phyloP scores from a whole-genome alignment of 2,888 invertebrate genomes.

The Rotaria macrura region DNA sequence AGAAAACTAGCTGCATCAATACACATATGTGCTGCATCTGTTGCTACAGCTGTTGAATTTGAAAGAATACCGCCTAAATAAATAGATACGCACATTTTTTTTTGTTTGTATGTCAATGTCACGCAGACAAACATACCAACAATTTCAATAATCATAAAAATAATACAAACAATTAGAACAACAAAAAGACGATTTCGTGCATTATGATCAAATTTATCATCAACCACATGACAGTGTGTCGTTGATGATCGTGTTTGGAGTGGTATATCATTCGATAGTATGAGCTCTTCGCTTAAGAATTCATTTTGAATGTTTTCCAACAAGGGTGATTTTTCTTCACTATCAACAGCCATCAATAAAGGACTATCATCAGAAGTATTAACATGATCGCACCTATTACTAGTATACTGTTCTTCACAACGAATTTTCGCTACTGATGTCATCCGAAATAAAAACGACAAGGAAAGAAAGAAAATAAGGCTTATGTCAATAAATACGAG shows the following conservation, averaged over 20 bases:
- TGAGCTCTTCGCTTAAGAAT: neutral
- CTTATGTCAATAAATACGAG: neutral
- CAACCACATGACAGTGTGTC: neutral
- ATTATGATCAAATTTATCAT: neutral
- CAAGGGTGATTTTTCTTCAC: neutral
- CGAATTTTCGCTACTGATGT: neutral
- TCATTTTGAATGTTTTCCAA: neutral
- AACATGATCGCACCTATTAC: neutral
- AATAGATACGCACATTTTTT: neutral
- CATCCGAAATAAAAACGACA: neutral
- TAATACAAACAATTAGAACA: slow-evolving; percentile 74
- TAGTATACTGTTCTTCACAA: neutral
- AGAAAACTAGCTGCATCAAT: slow-evolving; percentile 96
- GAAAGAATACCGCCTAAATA: slow-evolving; percentile 59
- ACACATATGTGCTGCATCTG: slow-evolving; percentile 91
- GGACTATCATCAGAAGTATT: neutral
- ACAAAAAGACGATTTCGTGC: slow-evolving; percentile 57
- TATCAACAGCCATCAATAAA: neutral
- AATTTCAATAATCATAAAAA: slow-evolving; percentile 86
- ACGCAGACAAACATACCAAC: slow-evolving; percentile 50
- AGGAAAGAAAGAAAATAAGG: neutral
- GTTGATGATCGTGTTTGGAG: neutral
- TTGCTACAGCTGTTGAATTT: slow-evolving; percentile 71
- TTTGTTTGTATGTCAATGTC: neutral
- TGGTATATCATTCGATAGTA: neutral